These are phyloP conservation scores for Tachyglossus aculeatus DNA, from an alignment of 2,797 vertebrate species.

Conservation along the genomic window DNA sequence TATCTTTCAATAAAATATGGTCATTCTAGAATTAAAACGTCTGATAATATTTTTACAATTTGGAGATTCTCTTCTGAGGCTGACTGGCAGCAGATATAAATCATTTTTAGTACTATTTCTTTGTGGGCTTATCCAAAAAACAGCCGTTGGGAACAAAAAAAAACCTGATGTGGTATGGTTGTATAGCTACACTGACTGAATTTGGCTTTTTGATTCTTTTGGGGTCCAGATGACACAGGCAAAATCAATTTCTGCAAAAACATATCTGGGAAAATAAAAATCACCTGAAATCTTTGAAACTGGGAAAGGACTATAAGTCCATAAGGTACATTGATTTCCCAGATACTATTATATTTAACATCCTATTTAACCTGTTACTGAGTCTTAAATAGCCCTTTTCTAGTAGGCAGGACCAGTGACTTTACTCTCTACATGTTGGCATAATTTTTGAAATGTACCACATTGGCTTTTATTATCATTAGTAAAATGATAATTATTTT, in stretches of 20 bases:
- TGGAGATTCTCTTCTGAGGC: neutral
- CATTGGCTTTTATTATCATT: neutral
- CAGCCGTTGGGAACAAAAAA: neutral
- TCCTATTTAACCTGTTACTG: neutral
- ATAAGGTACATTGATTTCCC: neutral
- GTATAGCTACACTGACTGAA: neutral
- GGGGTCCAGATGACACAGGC: neutral
- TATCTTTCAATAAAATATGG: neutral
- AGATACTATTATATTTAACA: neutral
- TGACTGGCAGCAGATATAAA: conserved; percentile 8
- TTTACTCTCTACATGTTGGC: neutral
- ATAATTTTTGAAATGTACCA: neutral
- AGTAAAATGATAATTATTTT: neutral
- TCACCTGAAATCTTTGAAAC: neutral
- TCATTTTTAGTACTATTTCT: neutral
- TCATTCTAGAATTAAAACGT: neutral
- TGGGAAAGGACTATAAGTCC: neutral
- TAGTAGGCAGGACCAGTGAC: neutral
- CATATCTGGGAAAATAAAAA: neutral
- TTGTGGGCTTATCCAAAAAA: neutral
- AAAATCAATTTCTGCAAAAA: neutral
- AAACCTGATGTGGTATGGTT: neutral
- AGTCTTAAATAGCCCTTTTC: neutral
- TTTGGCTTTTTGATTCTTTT: conserved; percentile 1
- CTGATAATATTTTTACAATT: conserved; percentile 25